phyloP scores from a whole-genome alignment of 37 sponge, comb jelly and placozoan genomes.

The Oscarella lobularis region DNA sequence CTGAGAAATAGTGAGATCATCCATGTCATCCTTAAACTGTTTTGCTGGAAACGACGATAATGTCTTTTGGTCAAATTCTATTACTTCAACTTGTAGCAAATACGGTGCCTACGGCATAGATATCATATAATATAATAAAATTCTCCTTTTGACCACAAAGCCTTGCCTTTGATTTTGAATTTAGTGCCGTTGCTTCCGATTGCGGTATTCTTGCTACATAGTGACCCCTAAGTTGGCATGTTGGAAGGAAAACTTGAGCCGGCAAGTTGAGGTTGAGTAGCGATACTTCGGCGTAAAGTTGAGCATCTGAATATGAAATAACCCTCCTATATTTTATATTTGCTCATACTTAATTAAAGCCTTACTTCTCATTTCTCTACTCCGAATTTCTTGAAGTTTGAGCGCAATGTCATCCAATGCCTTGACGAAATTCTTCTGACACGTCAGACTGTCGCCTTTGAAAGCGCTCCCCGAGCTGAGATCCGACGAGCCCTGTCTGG shows the following conservation, averaged over 20 bases:
- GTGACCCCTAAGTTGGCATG: slow-evolving; percentile 10
- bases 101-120: background rate
- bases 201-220: slow-evolving; percentile 78
- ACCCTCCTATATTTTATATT: too few species aligned
- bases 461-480: background rate
- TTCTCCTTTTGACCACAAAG: too few species aligned
- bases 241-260: slow-evolving; percentile 73
- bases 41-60: background rate
- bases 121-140: too few species aligned
- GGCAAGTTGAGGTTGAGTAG: slow-evolving; percentile 91
- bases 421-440: background rate
- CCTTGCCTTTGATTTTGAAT: slow-evolving; percentile 80
- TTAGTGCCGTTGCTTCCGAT: slow-evolving; percentile 79
- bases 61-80: background rate
- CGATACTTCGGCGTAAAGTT: slow-evolving; percentile 83
- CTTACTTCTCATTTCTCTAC: slow-evolving; percentile 60
- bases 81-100: background rate
- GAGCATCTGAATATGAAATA: slow-evolving; percentile 12
- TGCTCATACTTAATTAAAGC: background rate
- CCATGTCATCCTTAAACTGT: too few species aligned
- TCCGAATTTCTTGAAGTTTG: background rate
- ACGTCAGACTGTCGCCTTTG: background rate
- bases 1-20: too few species aligned
- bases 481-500: background rate
- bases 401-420: background rate